Evolutionary conservation across 30 jellyfish, hydroid and myxozoan genomes (phyloP), one percentile per base, ranked within the genome.

Genomic region (Hydractinia echinata): DNA sequence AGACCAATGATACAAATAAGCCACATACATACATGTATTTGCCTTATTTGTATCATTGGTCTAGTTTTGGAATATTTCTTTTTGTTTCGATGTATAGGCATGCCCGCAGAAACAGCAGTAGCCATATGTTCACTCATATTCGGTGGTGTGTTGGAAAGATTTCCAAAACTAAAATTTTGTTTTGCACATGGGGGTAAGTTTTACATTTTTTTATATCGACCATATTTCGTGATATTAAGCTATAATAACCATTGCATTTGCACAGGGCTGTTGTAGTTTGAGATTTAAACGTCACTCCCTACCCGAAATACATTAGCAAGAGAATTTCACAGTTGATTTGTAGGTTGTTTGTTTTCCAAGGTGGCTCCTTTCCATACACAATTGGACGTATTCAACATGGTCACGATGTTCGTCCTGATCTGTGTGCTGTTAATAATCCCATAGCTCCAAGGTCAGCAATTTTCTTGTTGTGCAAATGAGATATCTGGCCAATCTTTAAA

Each of bases 121-220:
- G 97, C 96, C 7, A 91, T 91, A 54, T 82, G 94, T 67, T 91
- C 95, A 10, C 72, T 91, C 83, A 85, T 91, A n/a, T 91, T 91
- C 83, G 97, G 97, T 73, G 97, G 96, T 4, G 97, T 91, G 18
- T 84, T 91, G 55, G 97, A 91, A 80, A 91, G 82, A 62, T 86
- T 82, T 53, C 97, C 97, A 3, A 86, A 82, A 20, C 71, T 91
- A 56, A 91, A 91, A 82, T 84, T 91, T 60, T 91, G 97, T 69
- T 91, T 91, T 77, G 97, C 97, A 6, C 97, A 91, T 73, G 97
- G 97, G 72, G 97, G 97, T 91, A 39, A 20, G 85, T 52, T 14
- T 52, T 13, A 14, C 20, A 1, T 7, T 30, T 61, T 79, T n/a
- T 11, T 13, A 11, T 58, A 58, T 58, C 15, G 19, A 16, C 15